Base-by-base conservation (phyloP, 2,888 invertebrate genomes). In the Keiferia lycopersicella region DNA sequence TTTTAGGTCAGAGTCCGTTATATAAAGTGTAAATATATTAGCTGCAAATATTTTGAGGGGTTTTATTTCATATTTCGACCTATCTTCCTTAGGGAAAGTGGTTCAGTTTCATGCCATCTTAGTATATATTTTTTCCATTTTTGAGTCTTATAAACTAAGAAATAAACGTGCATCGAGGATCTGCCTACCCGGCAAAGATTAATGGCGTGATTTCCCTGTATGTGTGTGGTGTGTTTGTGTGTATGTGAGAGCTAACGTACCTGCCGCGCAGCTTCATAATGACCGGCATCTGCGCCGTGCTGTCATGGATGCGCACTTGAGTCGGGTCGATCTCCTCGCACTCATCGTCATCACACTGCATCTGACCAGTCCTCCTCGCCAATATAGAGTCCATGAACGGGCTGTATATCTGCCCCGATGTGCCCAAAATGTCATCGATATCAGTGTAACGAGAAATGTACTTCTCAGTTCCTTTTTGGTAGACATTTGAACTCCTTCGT, bases 351-450 rank as follows among this genome's bases (percentile, higher is more conserved):
- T 89, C 92, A 34, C 18, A 50, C 7, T 11, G 76, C 65, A 86
- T 78, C 69, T 88, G 86, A 18, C 87, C 87, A 39, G 87, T 86
- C 69, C 87, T 83, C 62, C 81, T 79, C 12, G 91, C 87, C 50
- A 93, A 83, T 69, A 93, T 89, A 39, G 92, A 91, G 74, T 93
- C 93, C 91, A 94, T 93, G 67, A 95, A 92, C 12, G 95, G 95
- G 80, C 94, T 95, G 73, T 94, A 93, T 67, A 94, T 85, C 67
- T 91, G 91, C 26, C 91, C 88, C 41, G 88, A 88, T 61, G 88
- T 90, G 58, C 97, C 98, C 67, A 98, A 92, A 79, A 98, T 94
- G 78, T 98, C 98, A 80, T 98, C 98, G 72, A 98, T 97, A 84
- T 97, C 96, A 51, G 95, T 95, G 83, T 96, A 96, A 64, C 94